Evolutionary conservation across 2,888 invertebrate genomes (phyloP), one percentile per base, ranked within the genome.

Genomic region (Ptychoptera albimana): DNA sequence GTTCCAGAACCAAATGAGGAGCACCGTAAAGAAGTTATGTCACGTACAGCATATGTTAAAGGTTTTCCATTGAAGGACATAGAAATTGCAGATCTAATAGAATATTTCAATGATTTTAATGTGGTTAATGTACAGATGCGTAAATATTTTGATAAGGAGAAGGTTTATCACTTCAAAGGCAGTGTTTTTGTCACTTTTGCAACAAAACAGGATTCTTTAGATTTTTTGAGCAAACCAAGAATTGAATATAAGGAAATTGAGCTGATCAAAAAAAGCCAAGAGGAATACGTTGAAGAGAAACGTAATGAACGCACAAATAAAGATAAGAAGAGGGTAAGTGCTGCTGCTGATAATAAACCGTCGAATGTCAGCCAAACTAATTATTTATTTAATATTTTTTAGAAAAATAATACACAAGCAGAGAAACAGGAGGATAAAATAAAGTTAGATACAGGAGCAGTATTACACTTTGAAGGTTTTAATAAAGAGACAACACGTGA

Each of bases 141-240:
- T 41, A 71, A 75, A 45, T 70, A 69, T 49, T 53, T 60, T 42
- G 82, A 83, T 52, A 76, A 74, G 50, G 70, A 73, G 2, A 79
- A 81, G 58, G 70, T 73, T 39, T 70, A 74, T 42, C 62, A 73
- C 47, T 89, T 89, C 59, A 89, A 96, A 68, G 97, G 96, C 42
- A 96, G 96, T 2, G 79, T 93, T 41, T 94, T 93, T 63, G 77
- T 81, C 9, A 82, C 86, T 6, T 97, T 94, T 63, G 76, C 79
- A 54, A 81, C 77, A 30, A 71, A 75, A 44, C 92, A 91, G 44
- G 75, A 77, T 57, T 87, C 89, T 2, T 78, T 85, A 53, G 79
- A 77, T 48, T 88, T 91, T 58, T 61, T 89, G 34, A 76, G 75
- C 14, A 66, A 70, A 14, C 79, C 83, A 51, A 74, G 72, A 49